Base-by-base conservation (phyloP, 1,140 invertebrate genomes). In the Lasioglossum baleicum region DNA sequence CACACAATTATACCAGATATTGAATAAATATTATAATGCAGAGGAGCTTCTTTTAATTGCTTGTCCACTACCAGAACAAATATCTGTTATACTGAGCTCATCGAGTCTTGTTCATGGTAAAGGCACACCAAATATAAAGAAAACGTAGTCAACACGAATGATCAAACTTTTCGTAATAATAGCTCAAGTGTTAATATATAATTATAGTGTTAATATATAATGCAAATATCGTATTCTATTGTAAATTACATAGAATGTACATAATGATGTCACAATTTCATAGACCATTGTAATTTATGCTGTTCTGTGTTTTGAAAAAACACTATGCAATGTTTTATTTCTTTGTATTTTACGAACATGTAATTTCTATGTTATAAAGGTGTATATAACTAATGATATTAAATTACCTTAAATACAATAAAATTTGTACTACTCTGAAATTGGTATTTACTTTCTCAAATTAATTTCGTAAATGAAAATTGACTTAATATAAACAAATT, bases 31-130 rank as follows among this genome's bases (percentile, higher is more conserved):
- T 76, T 98, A 97, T 87, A 95, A 94, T 7, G 93, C 95, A 44
- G 98, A 99, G 89, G 97, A 99, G 88, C 94, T 95, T 80, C 93
- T 96, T 63, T 94, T 98, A 48, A 96, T 98, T 15, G 97, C 95
- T 17, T 98, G 97, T 92, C 98, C 98, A 0, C 95, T 97, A 7
- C 95, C 97, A 15, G 98, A 99, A 90, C 98, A 99, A 93, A 95
- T 99, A 15, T 97, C 96, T n/a, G 94, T 97, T n/a, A 94, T 98
- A 81, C 93, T 98, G 53, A 97, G 97, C 35, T 97, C 96, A 17
- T 94, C 95, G 2, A 95, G 95, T 80, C 93, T 96, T 3, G 80
- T 77, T 8, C 89, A 90, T 40, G 86, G 83, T 86, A 81, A 94
- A 44, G 67, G 44, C 22, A n/a, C 66, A 64, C 88, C 17, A 88